Evolutionary conservation across 2,797 vertebrate genomes (phyloP).

Genomic region (Poliocrania exsul): DNA sequence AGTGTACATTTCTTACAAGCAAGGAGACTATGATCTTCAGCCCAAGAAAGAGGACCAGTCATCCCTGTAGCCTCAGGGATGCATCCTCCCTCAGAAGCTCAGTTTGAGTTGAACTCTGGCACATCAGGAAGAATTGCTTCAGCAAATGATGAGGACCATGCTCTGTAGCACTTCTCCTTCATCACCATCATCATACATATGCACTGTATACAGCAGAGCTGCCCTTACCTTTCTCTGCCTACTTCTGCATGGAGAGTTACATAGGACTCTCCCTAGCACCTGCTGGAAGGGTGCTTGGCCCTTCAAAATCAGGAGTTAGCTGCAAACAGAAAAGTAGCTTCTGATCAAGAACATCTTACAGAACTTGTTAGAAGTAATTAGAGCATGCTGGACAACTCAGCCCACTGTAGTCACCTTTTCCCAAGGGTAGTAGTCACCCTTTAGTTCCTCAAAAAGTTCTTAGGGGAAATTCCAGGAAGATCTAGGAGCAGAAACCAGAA

Average conservation of each 20-base stretch:
- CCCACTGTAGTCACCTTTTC: neutral
- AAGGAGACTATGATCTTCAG: neutral
- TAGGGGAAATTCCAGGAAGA: neutral
- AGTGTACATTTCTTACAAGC: neutral
- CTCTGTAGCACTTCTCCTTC: neutral
- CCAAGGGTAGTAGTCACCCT: neutral
- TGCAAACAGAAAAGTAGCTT: neutral
- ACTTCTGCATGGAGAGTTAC: neutral
- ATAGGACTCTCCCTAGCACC: neutral
- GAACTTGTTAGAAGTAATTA: neutral
- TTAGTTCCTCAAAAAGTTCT: neutral
- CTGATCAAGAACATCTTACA: neutral
- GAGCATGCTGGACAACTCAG: neutral
- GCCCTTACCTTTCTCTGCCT: neutral
- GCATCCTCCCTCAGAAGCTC: neutral
- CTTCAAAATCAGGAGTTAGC: neutral
- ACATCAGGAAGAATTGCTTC: neutral
- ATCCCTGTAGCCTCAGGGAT: neutral
- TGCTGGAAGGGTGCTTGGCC: neutral
- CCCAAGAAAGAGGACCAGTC: rapidly evolving
- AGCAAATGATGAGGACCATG: neutral
- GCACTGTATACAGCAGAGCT: neutral
- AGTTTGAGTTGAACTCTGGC: neutral
- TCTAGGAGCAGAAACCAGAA: neutral
- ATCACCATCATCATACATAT: neutral